These are phyloP conservation scores for Spilarctia lutea DNA, from an alignment of 2,888 invertebrate genomes.

Conservation along the genomic window DNA sequence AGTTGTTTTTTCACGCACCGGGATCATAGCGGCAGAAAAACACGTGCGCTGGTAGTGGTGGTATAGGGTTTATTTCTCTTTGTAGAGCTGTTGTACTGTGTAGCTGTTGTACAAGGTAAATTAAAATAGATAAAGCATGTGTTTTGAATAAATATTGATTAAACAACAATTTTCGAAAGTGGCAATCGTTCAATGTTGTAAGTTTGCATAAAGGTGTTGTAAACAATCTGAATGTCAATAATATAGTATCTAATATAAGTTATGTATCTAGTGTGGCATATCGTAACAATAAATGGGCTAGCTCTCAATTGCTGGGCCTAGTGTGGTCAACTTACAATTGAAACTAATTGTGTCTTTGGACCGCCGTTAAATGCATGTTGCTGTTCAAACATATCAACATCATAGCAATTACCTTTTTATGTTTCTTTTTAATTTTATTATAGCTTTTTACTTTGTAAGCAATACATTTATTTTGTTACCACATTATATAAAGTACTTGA, in stretches of 20 bases:
- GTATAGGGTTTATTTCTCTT: no score
- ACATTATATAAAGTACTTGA: neutral
- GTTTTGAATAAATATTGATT: no score
- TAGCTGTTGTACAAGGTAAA: no score
- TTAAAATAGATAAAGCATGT: no score
- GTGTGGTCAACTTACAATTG: constrained; percentile 65
- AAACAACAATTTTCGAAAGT: no score
- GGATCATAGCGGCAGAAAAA: no score
- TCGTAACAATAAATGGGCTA: constrained; percentile 47
- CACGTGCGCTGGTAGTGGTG: no score
- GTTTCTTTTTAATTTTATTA: constrained; percentile 28
- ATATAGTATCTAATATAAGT: neutral
- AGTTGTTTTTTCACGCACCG: no score
- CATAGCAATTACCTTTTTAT: constrained; percentile 44
- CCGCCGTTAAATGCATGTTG: constrained; percentile 48
- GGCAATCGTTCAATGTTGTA: neutral
- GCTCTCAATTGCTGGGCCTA: constrained; percentile 61
- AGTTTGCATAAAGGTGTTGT: neutral
- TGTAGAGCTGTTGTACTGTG: no score
- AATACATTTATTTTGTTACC: neutral
- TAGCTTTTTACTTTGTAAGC: neutral
- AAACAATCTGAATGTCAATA: neutral
- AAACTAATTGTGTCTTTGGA: constrained; percentile 68
- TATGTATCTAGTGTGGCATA: neutral
- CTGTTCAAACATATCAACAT: constrained; percentile 44